These are phyloP conservation scores for Rhopalosiphum maidis DNA, from an alignment of 1,140 invertebrate species.

Conservation along the genomic window DNA sequence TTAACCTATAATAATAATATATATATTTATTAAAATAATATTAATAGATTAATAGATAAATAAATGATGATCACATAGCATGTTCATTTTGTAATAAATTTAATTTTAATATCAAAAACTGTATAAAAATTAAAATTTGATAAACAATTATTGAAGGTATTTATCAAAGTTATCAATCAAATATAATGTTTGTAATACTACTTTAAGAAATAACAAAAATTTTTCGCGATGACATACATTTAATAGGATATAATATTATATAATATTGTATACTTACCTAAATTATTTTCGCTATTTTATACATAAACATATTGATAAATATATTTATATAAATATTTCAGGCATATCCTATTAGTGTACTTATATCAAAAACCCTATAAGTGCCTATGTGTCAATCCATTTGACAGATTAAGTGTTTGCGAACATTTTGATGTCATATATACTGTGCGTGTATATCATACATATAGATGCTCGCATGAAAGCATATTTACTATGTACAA, in stretches of 20 bases:
- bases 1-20: background rate
- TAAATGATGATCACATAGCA: background rate
- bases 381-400: background rate
- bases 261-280: background rate
- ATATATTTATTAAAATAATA: background rate
- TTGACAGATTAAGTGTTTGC: conserved; percentile 36
- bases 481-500: background rate
- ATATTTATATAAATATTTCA: background rate
- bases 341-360: background rate
- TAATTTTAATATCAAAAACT: background rate
- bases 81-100: background rate
- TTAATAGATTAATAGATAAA: background rate
- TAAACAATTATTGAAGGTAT: background rate
- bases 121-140: background rate
- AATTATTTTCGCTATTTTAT: background rate
- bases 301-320: background rate
- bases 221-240: background rate
- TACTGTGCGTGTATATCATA: background rate
- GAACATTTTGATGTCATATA: background rate
- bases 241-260: background rate
- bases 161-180: background rate
- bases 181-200: background rate
- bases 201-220: background rate
- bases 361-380: background rate
- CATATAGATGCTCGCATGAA: background rate